A percentile compares a stretch with the other conserved stretches of the same genome.
phyloP scores from a whole-genome alignment of 2,888 invertebrate species.

The Hemistola chrysoprasaria region DNA sequence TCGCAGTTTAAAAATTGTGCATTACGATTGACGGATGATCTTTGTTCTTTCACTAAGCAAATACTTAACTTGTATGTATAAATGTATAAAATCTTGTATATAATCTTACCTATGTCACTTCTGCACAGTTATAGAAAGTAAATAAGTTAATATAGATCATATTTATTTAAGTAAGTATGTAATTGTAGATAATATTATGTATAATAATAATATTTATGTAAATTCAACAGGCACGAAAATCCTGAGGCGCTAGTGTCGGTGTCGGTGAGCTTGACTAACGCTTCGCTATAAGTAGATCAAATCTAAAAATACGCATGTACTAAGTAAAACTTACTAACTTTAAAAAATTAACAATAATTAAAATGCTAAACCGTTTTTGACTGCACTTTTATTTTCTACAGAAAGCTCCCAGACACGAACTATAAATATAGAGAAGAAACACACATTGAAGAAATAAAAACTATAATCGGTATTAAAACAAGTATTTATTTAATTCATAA shows the following conservation, averaged over 20 bases:
- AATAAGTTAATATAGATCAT: no score
- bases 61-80: no score
- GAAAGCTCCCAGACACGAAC: conserved; percentile 42
- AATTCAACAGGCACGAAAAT: conserved; percentile 36
- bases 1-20: no score
- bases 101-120: no score
- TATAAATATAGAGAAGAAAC: conserved; percentile 32
- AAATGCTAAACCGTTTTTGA: conserved; percentile 14
- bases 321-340: conserved; percentile 16
- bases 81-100: no score
- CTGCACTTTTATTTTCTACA: conserved; percentile 36
- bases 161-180: no score
- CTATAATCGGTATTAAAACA: conserved; percentile 69
- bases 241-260: conserved; percentile 21
- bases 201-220: no score
- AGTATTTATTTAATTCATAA: conserved; percentile 77
- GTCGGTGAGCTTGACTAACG: conserved; percentile 19
- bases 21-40: no score
- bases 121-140: no score
- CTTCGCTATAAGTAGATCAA: conserved; percentile 18
- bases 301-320: conserved; percentile 16
- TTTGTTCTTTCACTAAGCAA: no score
- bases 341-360: conserved; percentile 7
- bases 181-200: no score
- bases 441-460: conserved; percentile 25